These are phyloP conservation scores for Rhaphigaster nebulosa DNA, from an alignment of 2,888 invertebrate genomes.

Conservation along the genomic window DNA sequence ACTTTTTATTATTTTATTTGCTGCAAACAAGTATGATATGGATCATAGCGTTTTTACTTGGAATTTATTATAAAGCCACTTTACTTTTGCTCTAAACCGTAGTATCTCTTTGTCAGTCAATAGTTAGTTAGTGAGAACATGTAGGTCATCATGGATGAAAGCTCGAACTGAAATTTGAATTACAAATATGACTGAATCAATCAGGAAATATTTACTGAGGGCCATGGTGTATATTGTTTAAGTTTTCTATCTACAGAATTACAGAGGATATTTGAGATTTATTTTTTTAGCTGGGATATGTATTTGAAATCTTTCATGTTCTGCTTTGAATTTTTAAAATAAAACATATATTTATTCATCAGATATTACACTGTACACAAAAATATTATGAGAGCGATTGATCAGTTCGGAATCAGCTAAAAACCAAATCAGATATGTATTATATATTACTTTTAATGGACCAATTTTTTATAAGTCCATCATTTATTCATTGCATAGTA, in stretches of 20 bases:
- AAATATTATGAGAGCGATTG: neutral
- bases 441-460: neutral
- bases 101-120: neutral
- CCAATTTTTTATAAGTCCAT: too few species aligned
- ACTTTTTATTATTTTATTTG: too few species aligned
- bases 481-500: too few species aligned
- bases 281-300: neutral
- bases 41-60: too few species aligned
- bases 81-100: neutral
- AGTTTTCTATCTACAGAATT: neutral
- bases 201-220: neutral
- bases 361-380: neutral
- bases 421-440: neutral
- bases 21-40: too few species aligned
- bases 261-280: neutral
- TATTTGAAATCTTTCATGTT: neutral
- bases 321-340: neutral
- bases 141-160: neutral
- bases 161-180: neutral
- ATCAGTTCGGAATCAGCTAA: neutral
- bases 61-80: neutral
- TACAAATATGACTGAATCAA: neutral
- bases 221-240: neutral
- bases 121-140: neutral
- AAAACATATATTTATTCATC: neutral